A percentile compares a stretch with the other conserved stretches of the same genome.
Evolutionary conservation across 2,113 vertebrate species (phyloP).

Genomic region (Podilymbus podiceps): DNA sequence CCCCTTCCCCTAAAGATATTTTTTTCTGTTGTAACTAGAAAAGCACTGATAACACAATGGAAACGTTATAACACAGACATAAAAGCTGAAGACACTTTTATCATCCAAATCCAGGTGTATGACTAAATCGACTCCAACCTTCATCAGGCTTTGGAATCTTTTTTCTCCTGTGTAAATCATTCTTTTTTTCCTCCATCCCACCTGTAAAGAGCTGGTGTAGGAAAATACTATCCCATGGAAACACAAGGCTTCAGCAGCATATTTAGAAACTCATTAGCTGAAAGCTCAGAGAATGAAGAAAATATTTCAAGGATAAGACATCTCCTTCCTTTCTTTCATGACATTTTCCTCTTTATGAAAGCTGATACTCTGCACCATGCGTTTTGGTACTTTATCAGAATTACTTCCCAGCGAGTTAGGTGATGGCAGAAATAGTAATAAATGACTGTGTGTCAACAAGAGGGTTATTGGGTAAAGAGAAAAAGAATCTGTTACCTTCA

Average conservation of each 20-base stretch:
- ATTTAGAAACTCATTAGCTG: constrained; percentile 65
- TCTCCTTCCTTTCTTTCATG: constrained; percentile 6
- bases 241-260: constrained; percentile 14
- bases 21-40: constrained; percentile 3
- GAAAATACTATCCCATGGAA: constrained; percentile 9
- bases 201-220: background rate
- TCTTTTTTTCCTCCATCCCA: background rate
- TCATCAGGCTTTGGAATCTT: background rate
- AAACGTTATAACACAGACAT: constrained; percentile 37
- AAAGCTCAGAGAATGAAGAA: constrained; percentile 25
- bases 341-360: constrained; percentile 29
- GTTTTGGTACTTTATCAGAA: constrained; percentile 46
- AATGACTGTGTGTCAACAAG: constrained; percentile 37
- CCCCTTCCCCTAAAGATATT: background rate
- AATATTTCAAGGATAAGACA: constrained; percentile 8
- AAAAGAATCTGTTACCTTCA: constrained; percentile 32
- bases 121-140: constrained; percentile 34
- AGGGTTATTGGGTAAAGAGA: background rate
- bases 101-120: constrained; percentile 17
- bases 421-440: constrained; percentile 49
- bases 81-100: constrained; percentile 29
- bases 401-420: constrained; percentile 44
- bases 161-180: background rate
- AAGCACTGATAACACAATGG: constrained; percentile 16
- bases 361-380: background rate